Percentiles rank a stretch among this genome's conserved stretches.
phyloP scores from a whole-genome alignment of 2,797 vertebrate genomes.

The Tolypeutes matacus region DNA sequence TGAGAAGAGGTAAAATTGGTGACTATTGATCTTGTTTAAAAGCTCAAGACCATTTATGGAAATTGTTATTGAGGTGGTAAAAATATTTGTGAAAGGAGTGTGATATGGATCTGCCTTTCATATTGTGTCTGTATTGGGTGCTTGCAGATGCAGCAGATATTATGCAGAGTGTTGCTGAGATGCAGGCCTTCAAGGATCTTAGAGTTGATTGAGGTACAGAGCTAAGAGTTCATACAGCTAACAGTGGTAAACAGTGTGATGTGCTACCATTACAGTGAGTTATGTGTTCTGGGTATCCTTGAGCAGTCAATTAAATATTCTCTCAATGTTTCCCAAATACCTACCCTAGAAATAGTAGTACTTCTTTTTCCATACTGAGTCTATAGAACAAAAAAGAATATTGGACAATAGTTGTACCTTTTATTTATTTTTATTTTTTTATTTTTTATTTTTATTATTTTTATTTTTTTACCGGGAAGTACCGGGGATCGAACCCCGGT shows the following conservation, averaged over 20 bases:
- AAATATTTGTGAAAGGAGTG: not conserved
- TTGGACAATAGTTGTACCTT: not conserved
- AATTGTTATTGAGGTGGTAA: not conserved
- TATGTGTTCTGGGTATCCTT: not conserved
- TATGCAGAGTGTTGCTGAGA: not conserved
- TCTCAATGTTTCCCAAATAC: not conserved
- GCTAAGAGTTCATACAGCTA: not conserved
- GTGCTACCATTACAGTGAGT: not conserved
- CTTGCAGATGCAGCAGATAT: not conserved
- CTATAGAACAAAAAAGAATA: not conserved
- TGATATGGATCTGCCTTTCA: not conserved
- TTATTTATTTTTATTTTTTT: too few relatives aligned
- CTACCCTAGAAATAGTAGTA: conserved; percentile 18
- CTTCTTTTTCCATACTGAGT: conserved; percentile 5
- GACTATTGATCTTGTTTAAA: not conserved
- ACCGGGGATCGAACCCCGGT: too few relatives aligned
- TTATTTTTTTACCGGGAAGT: too few relatives aligned
- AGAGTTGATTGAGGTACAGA: not conserved
- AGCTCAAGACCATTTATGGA: not conserved
- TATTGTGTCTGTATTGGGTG: not conserved
- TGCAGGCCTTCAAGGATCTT: not conserved
- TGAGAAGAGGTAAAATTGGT: not conserved
- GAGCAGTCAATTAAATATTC: not conserved
- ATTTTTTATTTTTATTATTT: too few relatives aligned
- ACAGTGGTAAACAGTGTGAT: not conserved